Base-by-base conservation (phyloP, 2,888 invertebrate species). In the Stenodema calcarata region DNA sequence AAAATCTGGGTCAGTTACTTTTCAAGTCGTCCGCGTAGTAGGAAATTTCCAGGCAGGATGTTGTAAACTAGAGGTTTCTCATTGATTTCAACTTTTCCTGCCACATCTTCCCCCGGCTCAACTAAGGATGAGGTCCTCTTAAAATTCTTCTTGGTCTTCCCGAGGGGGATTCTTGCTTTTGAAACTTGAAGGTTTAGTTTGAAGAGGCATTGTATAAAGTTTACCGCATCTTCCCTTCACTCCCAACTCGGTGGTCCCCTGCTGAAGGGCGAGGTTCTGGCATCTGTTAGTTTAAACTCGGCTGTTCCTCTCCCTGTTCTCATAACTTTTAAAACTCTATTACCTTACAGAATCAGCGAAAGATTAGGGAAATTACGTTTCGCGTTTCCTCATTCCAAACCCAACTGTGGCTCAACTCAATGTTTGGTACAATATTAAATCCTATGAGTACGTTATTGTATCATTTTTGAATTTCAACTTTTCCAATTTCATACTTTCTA, bases 121-220 rank as follows among this genome's bases (percentile, higher is more conserved):
- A 16, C 30, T 35, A 35, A 35, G n/a, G 41, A 35, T 35, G 35
- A 23, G 11, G 35, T 44, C 78, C 78, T 78, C 78, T 78, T 78
- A 78, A 78, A 78, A 78, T 78, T 78, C 78, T 78, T 78, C 78
- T 16, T 16, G 27, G 35, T 44, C 41, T n/a, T 18, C 73, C 73
- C 73, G 41, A 30, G 41, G 73, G n/a, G 73, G 78, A 47, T 78
- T 78, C 78, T 78, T 78, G 80, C 50, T 80, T 80, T 47, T 28
- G 80, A 54, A 80, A 80, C 80, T 80, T 80, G 80, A 80, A 62
- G 80, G 80, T 80, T 80, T 80, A 80, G 80, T 80, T 80, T 80
- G 80, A 80, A 28, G 73, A 78, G 78, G 78, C 78, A 78, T 78
- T 78, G 78, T 78, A 78, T 78, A 44, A 78, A 78, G 78, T 78